These are phyloP conservation scores for Epinephelus malabaricus DNA, from an alignment of 2,797 vertebrate species.

Conservation along the genomic window DNA sequence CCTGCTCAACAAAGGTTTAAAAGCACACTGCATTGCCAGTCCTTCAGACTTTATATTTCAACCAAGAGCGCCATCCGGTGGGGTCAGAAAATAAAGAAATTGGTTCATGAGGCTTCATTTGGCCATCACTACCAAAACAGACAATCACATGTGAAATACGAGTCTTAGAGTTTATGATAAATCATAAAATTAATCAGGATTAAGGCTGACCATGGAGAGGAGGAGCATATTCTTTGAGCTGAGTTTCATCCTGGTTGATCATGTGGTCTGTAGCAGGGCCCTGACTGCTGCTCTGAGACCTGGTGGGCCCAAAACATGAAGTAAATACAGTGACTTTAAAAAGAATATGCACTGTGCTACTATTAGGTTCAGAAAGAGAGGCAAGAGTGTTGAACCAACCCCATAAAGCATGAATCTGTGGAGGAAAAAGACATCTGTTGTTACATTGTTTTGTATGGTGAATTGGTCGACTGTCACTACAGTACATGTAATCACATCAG, in stretches of 20 bases:
- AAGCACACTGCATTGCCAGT: too few relatives aligned
- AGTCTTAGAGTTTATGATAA: background rate
- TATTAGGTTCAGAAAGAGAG: background rate
- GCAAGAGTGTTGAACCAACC: constrained; percentile 16
- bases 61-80: too few relatives aligned
- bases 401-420: constrained; percentile 18
- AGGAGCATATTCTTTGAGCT: background rate
- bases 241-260: constrained; percentile 10
- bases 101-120: too few relatives aligned
- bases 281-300: constrained; percentile 18
- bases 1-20: too few relatives aligned
- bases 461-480: background rate
- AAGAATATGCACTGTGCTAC: background rate
- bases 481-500: background rate
- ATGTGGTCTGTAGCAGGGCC: background rate
- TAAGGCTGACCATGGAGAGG: constrained; percentile 10
- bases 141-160: background rate
- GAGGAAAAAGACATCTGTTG: background rate
- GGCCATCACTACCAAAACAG: background rate
- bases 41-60: too few relatives aligned
- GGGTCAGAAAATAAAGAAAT: too few relatives aligned
- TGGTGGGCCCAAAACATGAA: background rate
- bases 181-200: background rate
- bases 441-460: background rate
- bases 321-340: background rate